Evolutionary conservation across 2,113 vertebrate genomes (phyloP).

Genomic region (Toxotes chatareus): DNA sequence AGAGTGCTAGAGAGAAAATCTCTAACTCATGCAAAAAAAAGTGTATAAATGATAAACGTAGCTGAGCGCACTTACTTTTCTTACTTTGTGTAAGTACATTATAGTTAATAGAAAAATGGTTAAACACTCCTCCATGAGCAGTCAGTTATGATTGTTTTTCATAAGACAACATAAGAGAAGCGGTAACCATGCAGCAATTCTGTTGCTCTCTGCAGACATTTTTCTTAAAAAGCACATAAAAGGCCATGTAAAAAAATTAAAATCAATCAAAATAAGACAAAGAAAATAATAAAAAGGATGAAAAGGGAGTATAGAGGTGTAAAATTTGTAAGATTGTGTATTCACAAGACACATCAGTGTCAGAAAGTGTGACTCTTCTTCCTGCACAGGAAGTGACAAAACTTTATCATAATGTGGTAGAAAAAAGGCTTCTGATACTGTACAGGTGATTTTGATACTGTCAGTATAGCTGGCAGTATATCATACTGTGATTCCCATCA

Average conservation of each 20-base stretch:
- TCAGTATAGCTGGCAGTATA: not conserved
- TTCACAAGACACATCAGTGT: not conserved
- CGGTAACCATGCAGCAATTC: too few species aligned
- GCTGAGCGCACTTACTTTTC: too few species aligned
- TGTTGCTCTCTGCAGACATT: too few species aligned
- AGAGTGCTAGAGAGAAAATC: not conserved
- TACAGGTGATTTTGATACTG: not conserved
- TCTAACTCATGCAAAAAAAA: not conserved
- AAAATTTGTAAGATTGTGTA: not conserved
- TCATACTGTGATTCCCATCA: not conserved
- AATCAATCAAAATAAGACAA: too few species aligned
- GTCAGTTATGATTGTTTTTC: too few species aligned
- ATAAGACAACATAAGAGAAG: too few species aligned
- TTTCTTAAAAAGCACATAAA: not conserved
- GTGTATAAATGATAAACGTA: too few species aligned
- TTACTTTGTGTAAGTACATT: too few species aligned
- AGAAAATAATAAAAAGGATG: not conserved
- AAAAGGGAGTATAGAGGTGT: not conserved
- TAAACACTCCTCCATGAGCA: too few species aligned
- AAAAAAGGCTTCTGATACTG: not conserved
- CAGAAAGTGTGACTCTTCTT: constrained; percentile 9
- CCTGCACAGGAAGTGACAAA: not conserved
- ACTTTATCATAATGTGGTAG: not conserved
- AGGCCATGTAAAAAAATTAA: not conserved
- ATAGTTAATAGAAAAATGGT: too few species aligned